Evolutionary conservation across 2,888 invertebrate genomes (phyloP).

Genomic region (Lasioglossum marginatum): DNA sequence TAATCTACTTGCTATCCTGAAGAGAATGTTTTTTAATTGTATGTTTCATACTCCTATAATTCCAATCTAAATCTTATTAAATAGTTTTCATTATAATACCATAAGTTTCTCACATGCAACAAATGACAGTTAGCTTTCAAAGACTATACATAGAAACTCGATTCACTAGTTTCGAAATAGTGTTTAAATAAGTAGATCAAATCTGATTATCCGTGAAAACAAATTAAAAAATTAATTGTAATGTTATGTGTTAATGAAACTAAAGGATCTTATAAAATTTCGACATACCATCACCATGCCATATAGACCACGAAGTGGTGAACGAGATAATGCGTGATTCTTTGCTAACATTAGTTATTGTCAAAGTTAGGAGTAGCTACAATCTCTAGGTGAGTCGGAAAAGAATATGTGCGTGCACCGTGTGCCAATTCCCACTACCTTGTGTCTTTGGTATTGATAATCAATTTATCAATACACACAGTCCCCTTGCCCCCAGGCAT

Average conservation of each 20-base stretch:
- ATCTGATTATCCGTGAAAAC: neutral
- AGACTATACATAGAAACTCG: neutral
- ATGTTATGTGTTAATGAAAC: neutral
- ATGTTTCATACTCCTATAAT: neutral
- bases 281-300: no score
- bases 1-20: neutral
- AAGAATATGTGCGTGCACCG: neutral
- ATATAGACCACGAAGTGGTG: neutral
- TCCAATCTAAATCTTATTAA: neutral
- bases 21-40: neutral
- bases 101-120: no score
- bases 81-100: no score
- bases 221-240: neutral
- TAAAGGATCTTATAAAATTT: neutral
- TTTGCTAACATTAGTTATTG: neutral
- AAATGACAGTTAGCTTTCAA: neutral
- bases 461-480: conserved; percentile 2
- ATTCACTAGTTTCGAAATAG: neutral
- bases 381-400: neutral
- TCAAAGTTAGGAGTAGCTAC: neutral
- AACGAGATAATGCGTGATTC: neutral
- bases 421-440: neutral
- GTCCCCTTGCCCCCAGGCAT: neutral
- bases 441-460: neutral
- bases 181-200: neutral